These are phyloP conservation scores for Pelecanoides urinatrix DNA, from an alignment of 2,113 vertebrate genomes.

Conservation along the genomic window DNA sequence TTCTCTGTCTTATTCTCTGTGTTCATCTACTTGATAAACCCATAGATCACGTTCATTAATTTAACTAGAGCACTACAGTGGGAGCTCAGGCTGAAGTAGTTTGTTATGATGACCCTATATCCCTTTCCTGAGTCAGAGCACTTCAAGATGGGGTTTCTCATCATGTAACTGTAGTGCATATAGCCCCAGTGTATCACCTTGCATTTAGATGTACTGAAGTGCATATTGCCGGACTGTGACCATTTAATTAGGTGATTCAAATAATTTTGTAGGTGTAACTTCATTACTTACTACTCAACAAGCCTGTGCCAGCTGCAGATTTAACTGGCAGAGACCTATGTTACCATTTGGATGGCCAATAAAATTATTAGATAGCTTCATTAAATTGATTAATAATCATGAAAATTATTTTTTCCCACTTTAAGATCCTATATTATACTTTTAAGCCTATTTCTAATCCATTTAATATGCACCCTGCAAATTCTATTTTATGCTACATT, in stretches of 20 bases:
- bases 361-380: not conserved
- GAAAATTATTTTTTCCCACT: not conserved
- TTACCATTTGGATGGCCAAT: not conserved
- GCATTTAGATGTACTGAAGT: not conserved
- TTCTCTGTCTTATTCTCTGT: not conserved
- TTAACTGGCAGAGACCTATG: not conserved
- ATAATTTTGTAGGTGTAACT: not conserved
- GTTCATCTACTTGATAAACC: not conserved
- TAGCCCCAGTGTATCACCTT: not conserved
- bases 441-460: not conserved
- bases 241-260: not conserved
- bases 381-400: not conserved
- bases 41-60: accelerated
- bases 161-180: not conserved
- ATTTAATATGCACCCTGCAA: not conserved
- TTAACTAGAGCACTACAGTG: not conserved
- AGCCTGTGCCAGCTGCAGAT: not conserved
- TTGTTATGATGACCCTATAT: not conserved
- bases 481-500: not conserved
- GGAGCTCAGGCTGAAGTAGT: not conserved
- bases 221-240: not conserved
- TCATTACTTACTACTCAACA: not conserved
- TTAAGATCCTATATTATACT: not conserved
- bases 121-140: not conserved
- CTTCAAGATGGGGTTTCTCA: not conserved